Evolutionary conservation across 2,888 invertebrate genomes (phyloP), one percentile per base, ranked within the genome.

Genomic region (Quadriops clusia): DNA sequence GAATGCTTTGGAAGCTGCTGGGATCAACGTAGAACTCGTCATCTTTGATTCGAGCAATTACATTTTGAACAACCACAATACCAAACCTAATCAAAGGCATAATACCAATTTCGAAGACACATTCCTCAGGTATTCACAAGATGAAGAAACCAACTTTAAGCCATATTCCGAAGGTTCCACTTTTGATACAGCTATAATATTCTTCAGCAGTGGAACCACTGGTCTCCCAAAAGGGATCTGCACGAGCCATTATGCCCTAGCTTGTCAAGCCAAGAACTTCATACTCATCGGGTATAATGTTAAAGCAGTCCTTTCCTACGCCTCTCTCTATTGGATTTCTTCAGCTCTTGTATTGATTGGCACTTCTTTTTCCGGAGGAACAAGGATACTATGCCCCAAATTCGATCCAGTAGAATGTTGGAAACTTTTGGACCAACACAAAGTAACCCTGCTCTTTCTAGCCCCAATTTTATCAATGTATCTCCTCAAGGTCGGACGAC

Each of bases 281-380:
- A 49, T 49, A 18, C 21, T 38, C 16, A 25, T 29, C 18, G 43
- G 33, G 14, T 27, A 25, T 9, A 10, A 42, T 4, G 39, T 37
- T 13, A 20, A 23, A n/a, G 37, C 36, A 2, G 13, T 13, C 13
- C 40, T 47, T 16, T 30, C 36, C 23, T 51, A 44, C 36, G 30
- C 54, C 1, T 44, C 54, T 2, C 38, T 55, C 8, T 57, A 57
- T 30, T 57, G 57, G 57, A 51, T 57, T 17, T 54, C 57, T 6
- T 36, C 47, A 4, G 38, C 44, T 5, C 4, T 50, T 9, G 33
- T 44, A 10, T 31, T 51, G 12, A 38, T 40, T 2, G 38, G 34
- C 4, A 28, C 38, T 16, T 39, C 48, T 6, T 23, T 46, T 5
- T 14, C 31, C n/a, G 56, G 56, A 8, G 35, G 37, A 7, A 38